Evolutionary conservation across 2,888 invertebrate genomes (phyloP).

Genomic region (Galeruca laticollis): DNA sequence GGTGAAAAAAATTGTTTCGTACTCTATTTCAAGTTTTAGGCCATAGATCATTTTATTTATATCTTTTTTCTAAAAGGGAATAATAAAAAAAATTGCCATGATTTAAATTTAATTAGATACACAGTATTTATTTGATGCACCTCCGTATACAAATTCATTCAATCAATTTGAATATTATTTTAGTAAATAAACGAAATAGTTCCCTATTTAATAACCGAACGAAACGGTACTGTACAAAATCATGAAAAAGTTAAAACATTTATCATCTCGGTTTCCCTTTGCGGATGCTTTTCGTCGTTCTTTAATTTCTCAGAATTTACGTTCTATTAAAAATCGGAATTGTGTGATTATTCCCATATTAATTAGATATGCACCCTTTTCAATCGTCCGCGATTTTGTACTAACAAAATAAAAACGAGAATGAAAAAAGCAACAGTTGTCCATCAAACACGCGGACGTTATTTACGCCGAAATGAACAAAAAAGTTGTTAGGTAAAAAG

Average conservation of each 20-base stretch:
- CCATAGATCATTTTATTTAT: too few relatives aligned
- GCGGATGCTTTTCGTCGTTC: not conserved
- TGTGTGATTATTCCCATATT: conserved; percentile 5
- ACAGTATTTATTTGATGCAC: too few relatives aligned
- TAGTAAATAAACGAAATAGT: not conserved
- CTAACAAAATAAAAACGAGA: not conserved
- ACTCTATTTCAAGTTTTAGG: too few relatives aligned
- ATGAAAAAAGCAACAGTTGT: conserved; percentile 22
- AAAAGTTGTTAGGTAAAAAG: conserved; percentile 12
- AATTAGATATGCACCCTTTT: conserved; percentile 11
- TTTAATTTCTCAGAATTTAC: not conserved
- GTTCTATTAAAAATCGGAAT: not conserved
- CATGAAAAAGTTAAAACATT: conserved; percentile 1
- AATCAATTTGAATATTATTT: too few relatives aligned
- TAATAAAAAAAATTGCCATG: too few relatives aligned
- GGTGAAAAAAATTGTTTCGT: too few relatives aligned
- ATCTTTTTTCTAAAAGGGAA: too few relatives aligned
- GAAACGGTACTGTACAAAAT: not conserved
- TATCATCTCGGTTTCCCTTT: not conserved
- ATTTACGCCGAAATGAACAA: conserved; percentile 3
- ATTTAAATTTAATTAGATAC: too few relatives aligned
- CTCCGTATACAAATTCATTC: too few relatives aligned
- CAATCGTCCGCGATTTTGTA: not conserved
- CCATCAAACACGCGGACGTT: conserved; percentile 7
- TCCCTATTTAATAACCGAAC: too few relatives aligned